These are phyloP conservation scores for Mactromeris polynyma DNA, from an alignment of 2,888 invertebrate species.

Conservation along the genomic window DNA sequence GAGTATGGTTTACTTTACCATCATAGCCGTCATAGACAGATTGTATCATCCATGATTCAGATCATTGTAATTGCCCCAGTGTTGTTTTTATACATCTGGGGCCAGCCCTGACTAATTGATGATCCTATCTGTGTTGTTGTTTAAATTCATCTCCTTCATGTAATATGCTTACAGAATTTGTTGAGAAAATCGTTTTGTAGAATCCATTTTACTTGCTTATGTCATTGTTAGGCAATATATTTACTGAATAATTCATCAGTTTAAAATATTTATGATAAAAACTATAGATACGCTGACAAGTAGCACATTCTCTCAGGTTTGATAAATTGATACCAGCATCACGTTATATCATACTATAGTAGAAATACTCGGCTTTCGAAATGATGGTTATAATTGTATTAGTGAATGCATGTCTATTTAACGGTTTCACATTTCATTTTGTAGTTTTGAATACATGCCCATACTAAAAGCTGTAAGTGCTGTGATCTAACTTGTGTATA, in stretches of 20 bases:
- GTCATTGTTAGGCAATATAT: background rate
- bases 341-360: background rate
- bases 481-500: too few relatives aligned
- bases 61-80: background rate
- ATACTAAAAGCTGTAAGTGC: too few relatives aligned
- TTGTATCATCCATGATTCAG: background rate
- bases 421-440: too few relatives aligned
- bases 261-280: slow-evolving; percentile 7
- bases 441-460: too few relatives aligned
- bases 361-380: background rate
- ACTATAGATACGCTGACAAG: background rate
- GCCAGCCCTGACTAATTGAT: background rate
- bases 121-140: background rate
- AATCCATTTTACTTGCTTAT: background rate
- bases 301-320: background rate
- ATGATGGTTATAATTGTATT: background rate
- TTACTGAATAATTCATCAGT: background rate
- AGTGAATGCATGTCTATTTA: background rate
- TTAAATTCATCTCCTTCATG: background rate
- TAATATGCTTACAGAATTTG: background rate
- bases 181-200: background rate
- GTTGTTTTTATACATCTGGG: background rate
- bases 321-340: background rate
- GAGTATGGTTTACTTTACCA: background rate
- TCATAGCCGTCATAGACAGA: background rate